Conservation (phyloP, 2,113 vertebrate genomes). For the Prunella himalayana region DNA sequence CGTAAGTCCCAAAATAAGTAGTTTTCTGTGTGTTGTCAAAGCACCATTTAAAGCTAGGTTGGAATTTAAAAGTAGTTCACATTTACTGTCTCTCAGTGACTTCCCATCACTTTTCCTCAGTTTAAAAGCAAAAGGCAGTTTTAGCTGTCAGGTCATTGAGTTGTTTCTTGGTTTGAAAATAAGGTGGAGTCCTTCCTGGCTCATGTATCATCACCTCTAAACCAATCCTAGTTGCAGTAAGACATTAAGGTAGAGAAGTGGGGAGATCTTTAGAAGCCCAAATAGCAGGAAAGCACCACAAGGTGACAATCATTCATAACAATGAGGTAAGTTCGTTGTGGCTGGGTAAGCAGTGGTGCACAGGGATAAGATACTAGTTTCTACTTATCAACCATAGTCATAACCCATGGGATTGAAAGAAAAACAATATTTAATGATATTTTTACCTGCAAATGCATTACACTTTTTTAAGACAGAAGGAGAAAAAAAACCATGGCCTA, state of each 20-base stretch:
- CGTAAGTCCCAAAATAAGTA: background rate
- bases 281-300: background rate
- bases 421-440: background rate
- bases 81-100: background rate
- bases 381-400: background rate
- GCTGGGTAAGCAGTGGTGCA: background rate
- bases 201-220: background rate
- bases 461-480: background rate
- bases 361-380: background rate
- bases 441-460: background rate
- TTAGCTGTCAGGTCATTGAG: background rate
- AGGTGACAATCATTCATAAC: background rate
- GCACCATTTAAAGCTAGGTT: background rate
- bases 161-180: background rate
- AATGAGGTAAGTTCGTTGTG: background rate
- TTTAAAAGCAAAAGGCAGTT: slow-evolving; percentile 17
- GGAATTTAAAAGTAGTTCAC: background rate
- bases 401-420: background rate
- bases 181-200: background rate
- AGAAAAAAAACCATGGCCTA: background rate
- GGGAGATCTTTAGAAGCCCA: background rate
- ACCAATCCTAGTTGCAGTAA: background rate
- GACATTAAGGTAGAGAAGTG: background rate
- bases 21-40: background rate
- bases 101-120: slow-evolving; percentile 8